Evolutionary conservation across 2,797 vertebrate genomes (phyloP), one percentile per base, ranked within the genome.

Genomic region (Nasua narica): DNA sequence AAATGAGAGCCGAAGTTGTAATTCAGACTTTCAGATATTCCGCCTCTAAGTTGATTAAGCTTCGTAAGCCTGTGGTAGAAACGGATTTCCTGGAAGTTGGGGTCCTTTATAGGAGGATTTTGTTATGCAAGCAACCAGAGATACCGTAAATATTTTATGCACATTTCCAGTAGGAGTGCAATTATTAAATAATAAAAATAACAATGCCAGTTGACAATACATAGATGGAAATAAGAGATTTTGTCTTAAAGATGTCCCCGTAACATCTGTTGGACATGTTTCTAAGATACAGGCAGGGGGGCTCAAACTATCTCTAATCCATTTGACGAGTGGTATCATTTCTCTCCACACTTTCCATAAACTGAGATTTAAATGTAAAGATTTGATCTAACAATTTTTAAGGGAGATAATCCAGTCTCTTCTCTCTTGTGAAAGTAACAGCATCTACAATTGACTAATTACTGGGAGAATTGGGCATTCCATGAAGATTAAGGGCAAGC

Each of bases 371-470:
- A 58, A 69, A 96, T 40, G 50, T 97, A 79, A 90, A 96, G 54
- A 87, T 84, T 12, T 58, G 32, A 77, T 85, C 40, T 35, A 79
- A 46, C 74, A 88, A 82, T 43, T 52, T 82, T 96, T 65, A 81
- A 94, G 70, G 86, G 91, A 90, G 67, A 69, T 78, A 83, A 96
- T 67, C 74, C 81, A 50, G 83, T 90, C 87, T 96, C 93, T 91
- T 76, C 81, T 87, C 43, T 85, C 79, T 94, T 88, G 65, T 56
- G 92, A 93, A 97, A 97, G 97, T 89, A 94, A 95, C 37, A 79
- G 76, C 87, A 87, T 96, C 90, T 72, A 92, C 94, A 96, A 94
- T 76, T 85, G 97, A 96, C 97, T 97, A 97, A 98, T 98, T 98
- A 98, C 79, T 76, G 90, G n/a, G 95, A 92, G 95, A 96, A 97